Evolutionary conservation across 2,888 invertebrate genomes (phyloP), one percentile per base, ranked within the genome.

Genomic region (Sinohyriopsis cumingii): DNA sequence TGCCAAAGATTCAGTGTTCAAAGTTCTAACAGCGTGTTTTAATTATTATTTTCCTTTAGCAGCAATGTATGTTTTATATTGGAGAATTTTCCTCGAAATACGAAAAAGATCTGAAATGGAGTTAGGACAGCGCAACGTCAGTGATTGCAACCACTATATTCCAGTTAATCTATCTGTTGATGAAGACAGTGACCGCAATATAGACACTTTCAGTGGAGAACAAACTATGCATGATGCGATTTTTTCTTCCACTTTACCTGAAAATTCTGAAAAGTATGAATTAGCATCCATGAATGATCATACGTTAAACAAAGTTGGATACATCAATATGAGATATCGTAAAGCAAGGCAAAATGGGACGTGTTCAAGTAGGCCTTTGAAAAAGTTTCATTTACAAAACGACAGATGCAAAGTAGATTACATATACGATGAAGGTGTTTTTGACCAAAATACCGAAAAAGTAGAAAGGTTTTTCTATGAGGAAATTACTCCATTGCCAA

Each of bases 21-120:
- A 92, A 81, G 85, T 91, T 5, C 88, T 91, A 15, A 90, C 92
- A 5, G 91, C 91, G n/a, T 89, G 90, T 54, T 87, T 91, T 68
- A 92, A 92, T 82, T 92, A 91, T 79, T 91, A 91, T 81, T 85
- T 92, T n/a, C 92, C 92, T 0, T 86, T 91, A 24, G 82, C 89
- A 9, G 82, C 91, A n/a, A 92, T 92, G 91, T 90, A 91, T 69
- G 82, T 80, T 59, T 82, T 92, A 15, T 91, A 92, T 79, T 89
- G 86, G 45, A 88, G 89, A 76, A 91, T 92, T 65, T 92, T 91
- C 80, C 84, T 88, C 73, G 91, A 91, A 76, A 91, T 92, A 45
- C 85, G 91, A 61, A 89, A 90, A 71, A 81, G 91, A 4, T 91
- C 91, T 0, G 85, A 86, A 73, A 81, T 89, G 67, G 89, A 89